phyloP scores from a whole-genome alignment of 1,140 invertebrate genomes.

The Chironomus striatipennis region DNA sequence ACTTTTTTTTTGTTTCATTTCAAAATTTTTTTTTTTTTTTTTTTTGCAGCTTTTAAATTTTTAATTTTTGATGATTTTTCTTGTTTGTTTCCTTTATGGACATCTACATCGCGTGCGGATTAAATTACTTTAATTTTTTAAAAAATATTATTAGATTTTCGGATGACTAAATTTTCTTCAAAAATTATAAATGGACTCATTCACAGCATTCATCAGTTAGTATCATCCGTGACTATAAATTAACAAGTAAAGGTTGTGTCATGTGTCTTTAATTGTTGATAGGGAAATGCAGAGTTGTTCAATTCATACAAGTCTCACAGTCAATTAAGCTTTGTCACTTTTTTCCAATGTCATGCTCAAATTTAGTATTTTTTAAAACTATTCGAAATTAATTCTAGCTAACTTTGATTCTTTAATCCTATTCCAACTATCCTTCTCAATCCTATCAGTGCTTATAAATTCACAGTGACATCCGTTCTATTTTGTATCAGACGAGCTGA shows the following conservation, averaged over 20 bases:
- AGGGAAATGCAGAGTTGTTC: not conserved
- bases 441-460: no score
- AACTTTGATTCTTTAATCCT: no score
- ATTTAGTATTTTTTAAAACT: no score
- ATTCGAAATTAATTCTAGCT: no score
- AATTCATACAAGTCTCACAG: no score
- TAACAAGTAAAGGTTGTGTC: not conserved
- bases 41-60: not conserved
- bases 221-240: not conserved
- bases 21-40: not conserved
- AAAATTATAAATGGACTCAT: not conserved
- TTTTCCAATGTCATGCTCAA: no score
- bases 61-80: not conserved
- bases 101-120: not conserved
- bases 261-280: not conserved
- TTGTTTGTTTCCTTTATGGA: not conserved
- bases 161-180: not conserved
- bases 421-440: no score
- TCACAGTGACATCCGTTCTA: no score
- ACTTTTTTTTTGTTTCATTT: no score
- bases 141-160: not conserved
- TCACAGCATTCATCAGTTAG: conserved; percentile 1
- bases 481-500: no score
- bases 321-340: no score
- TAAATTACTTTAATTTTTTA: not conserved